Base-by-base conservation (phyloP, 2,888 invertebrate species). In the Eupithecia abbreviata region DNA sequence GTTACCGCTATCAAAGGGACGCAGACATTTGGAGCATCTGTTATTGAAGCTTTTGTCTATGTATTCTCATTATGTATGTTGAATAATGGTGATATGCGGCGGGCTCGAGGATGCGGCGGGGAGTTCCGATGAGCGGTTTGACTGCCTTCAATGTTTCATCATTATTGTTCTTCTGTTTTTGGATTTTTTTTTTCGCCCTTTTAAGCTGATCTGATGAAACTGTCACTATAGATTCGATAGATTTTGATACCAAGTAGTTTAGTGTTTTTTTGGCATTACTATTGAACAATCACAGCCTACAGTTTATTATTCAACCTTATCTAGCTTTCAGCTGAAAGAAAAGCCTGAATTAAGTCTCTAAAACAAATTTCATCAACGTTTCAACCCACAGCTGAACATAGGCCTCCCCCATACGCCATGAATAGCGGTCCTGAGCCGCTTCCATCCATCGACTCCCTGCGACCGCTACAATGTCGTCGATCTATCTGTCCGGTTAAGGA, bases 21-120 rank as follows among this genome's bases (percentile, higher is more conserved):
- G 77, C 77, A 79, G 75, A 80, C 75, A 75, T 82, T 81, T 79
- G 76, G 75, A 77, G 78, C 73, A 75, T 80, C 81, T 81, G 78
- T 78, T 79, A 79, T 81, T 80, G 76, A 82, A 79, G 74, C 66
- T 73, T 77, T 79, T 77, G 80, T 81, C 68, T 80, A 75, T 78
- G 73, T 68, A 15, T 42, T 30, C 68, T 74, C 62, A 77, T 74
- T 68, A 79, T 76, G 81, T 67, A 10, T 74, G n/a, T 66, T 71
- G 74, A 71, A 74, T 71, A 75, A 75, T 75, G 55, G 30, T 18
- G 67, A 71, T 45, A 42, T 58, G 71, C 18, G n/a, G 10, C 49
- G 58, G 43, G 18, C 55, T 10, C 13, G 65, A 45, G 47, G 45
- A 68, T 55, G 41, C 18, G 42, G 5, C 7, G n/a, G 18, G 43